phyloP scores from a whole-genome alignment of 2,113 vertebrate genomes.

The Lampris megalopsis region DNA sequence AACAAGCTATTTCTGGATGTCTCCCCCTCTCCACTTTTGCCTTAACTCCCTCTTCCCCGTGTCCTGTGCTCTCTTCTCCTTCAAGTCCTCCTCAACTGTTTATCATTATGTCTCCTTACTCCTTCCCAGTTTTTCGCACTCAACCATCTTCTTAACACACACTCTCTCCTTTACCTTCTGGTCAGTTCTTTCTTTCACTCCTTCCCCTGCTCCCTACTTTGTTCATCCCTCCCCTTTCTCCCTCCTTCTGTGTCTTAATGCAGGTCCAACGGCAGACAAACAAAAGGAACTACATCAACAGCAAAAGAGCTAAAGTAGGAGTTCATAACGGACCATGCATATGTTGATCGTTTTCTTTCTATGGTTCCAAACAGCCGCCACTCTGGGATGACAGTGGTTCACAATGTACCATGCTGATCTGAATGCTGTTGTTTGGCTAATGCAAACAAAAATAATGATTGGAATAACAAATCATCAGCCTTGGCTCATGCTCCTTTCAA shows the following conservation, averaged over 20 bases:
- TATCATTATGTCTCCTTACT: not conserved
- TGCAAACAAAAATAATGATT: not conserved
- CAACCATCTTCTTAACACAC: not conserved
- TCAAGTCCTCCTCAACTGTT: not conserved
- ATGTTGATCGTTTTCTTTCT: conserved; percentile 26
- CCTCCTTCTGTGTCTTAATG: conserved; percentile 26
- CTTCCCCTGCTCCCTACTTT: not conserved
- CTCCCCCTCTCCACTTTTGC: not conserved
- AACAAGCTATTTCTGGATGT: conserved; percentile 45
- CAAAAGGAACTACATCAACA: not conserved
- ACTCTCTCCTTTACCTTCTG: not conserved
- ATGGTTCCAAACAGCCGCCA: not conserved
- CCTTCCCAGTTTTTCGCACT: not conserved
- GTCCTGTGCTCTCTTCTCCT: conserved; percentile 6
- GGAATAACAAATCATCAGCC: not conserved
- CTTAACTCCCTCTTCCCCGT: not conserved
- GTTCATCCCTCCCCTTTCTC: conserved; percentile 1
- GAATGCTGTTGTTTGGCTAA: conserved; percentile 10
- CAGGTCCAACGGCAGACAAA: conserved; percentile 28
- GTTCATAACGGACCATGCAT: conserved; percentile 18
- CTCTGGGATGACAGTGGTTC: not conserved
- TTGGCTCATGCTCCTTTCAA: not conserved
- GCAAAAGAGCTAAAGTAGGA: conserved; percentile 24
- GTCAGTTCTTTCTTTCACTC: conserved; percentile 8
- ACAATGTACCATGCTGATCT: not conserved